Evolutionary conservation across 2,113 vertebrate genomes (phyloP).

Genomic region (Aspiorhynchus laticeps): DNA sequence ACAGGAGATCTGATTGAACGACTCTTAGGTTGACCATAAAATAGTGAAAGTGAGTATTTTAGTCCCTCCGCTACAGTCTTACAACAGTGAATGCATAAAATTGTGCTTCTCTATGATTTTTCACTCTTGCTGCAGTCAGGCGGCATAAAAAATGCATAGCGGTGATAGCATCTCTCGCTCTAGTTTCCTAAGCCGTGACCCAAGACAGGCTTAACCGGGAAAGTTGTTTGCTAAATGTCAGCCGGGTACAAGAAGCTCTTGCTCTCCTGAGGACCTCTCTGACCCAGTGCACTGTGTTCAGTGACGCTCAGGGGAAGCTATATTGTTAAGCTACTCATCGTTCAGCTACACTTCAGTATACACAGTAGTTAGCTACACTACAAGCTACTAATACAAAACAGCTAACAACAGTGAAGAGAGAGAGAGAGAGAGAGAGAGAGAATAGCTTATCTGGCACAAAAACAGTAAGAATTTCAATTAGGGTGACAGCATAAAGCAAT

Average conservation of each 20-base stretch:
- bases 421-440: neutral
- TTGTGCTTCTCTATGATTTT: constrained; percentile 25
- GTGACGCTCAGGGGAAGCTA: neutral
- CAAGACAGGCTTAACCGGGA: neutral
- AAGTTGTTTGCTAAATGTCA: constrained; percentile 37
- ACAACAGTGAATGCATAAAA: constrained; percentile 42
- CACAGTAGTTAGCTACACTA: neutral
- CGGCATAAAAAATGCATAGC: constrained; percentile 50
- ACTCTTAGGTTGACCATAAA: constrained; percentile 29
- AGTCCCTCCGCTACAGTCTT: neutral
- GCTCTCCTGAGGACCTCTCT: constrained; percentile 7
- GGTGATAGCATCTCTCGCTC: constrained; percentile 16
- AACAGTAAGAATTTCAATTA: neutral
- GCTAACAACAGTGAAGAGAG: neutral
- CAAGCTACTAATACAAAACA: neutral
- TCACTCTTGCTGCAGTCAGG: constrained; percentile 27
- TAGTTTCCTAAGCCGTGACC: constrained; percentile 13
- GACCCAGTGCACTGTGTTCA: neutral
- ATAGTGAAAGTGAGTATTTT: neutral
- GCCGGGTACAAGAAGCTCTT: neutral
- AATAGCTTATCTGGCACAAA: neutral
- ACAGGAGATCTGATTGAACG: neutral
- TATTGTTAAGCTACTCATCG: neutral
- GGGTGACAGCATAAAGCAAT: too few relatives aligned
- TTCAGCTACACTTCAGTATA: neutral